Percentiles rank a stretch among this genome's conserved stretches.
phyloP scores from a whole-genome alignment of 2,113 vertebrate genomes.

The Phoenicopterus ruber region DNA sequence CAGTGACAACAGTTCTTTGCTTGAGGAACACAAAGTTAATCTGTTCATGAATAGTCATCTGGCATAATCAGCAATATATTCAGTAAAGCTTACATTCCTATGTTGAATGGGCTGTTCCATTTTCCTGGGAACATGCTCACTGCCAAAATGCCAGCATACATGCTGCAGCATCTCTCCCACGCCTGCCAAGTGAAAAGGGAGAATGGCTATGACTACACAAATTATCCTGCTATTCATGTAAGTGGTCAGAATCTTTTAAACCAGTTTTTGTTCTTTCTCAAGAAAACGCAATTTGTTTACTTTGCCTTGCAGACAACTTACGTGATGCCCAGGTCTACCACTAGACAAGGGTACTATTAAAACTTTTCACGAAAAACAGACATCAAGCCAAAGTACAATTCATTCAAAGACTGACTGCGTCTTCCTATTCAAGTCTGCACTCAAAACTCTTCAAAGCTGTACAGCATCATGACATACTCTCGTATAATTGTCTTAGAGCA shows the following conservation, averaged over 20 bases:
- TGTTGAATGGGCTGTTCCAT: not conserved
- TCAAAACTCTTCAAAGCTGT: not conserved
- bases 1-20: not conserved
- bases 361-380: not conserved
- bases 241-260: not conserved
- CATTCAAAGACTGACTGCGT: not conserved
- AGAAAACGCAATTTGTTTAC: not conserved
- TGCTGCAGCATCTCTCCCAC: not conserved
- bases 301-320: not conserved
- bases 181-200: not conserved
- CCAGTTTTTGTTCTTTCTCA: not conserved
- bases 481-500: not conserved
- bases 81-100: not conserved
- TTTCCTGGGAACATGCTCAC: constrained; percentile 2
- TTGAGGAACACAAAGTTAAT: not conserved
- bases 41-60: not conserved
- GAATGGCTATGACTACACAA: not conserved
- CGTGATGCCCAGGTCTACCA: not conserved
- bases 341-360: not conserved
- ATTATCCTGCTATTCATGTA: not conserved
- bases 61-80: not conserved
- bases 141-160: not conserved
- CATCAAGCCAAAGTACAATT: not conserved
- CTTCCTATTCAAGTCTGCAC: not conserved
- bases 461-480: not conserved